These are phyloP conservation scores for Bombus superbus DNA, from an alignment of 1,140 invertebrate species.

Conservation along the genomic window DNA sequence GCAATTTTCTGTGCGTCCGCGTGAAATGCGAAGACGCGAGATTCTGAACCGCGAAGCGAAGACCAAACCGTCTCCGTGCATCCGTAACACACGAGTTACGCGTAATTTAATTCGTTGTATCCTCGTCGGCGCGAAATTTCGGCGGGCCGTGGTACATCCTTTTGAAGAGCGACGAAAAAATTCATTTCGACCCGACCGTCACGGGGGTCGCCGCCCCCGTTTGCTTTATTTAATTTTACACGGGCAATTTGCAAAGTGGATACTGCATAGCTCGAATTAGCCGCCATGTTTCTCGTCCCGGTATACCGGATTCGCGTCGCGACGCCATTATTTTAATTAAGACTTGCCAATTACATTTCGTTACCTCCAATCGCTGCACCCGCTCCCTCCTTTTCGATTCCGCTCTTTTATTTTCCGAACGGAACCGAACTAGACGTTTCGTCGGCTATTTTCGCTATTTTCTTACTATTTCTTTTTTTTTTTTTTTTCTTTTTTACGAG, in stretches of 20 bases:
- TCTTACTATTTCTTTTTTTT: background rate
- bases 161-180: background rate
- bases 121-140: background rate
- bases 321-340: conserved; percentile 39
- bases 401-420: background rate
- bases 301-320: background rate
- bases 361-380: background rate
- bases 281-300: background rate
- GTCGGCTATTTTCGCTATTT: too few species aligned
- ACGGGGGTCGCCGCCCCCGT: background rate
- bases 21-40: background rate
- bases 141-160: background rate
- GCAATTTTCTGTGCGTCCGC: too few species aligned
- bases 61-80: too few species aligned
- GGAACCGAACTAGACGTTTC: background rate
- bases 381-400: background rate
- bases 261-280: conserved; percentile 8
- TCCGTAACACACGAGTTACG: background rate
- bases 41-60: background rate
- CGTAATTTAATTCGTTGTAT: background rate
- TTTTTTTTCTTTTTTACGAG: background rate
- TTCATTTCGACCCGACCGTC: background rate
- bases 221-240: conserved; percentile 25
- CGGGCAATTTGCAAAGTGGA: conserved; percentile 29
- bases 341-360: conserved; percentile 19